These are phyloP conservation scores for Anniella stebbinsi DNA, from an alignment of 2,797 vertebrate genomes.

Conservation along the genomic window DNA sequence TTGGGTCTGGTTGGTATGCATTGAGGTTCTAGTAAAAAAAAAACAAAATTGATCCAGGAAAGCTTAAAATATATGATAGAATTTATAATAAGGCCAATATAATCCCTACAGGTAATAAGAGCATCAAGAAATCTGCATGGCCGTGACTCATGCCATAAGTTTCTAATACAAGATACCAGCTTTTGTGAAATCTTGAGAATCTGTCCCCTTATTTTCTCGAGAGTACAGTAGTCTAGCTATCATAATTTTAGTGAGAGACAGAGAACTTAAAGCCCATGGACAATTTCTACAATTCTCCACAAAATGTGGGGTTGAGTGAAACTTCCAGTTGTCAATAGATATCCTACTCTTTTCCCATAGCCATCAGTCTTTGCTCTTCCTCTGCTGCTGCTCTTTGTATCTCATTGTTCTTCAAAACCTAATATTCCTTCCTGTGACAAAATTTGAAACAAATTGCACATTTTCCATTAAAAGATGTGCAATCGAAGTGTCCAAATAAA, in stretches of 20 bases:
- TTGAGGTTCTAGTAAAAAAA: not conserved
- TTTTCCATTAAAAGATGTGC: not conserved
- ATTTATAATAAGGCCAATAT: conserved; percentile 38
- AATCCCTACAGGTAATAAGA: not conserved
- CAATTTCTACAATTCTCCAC: not conserved
- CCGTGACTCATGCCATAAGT: not conserved
- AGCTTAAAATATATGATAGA: not conserved
- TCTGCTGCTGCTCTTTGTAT: not conserved
- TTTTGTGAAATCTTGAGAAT: not conserved
- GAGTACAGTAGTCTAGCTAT: not conserved
- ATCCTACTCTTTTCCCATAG: not conserved
- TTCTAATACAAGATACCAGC: not conserved
- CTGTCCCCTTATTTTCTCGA: not conserved
- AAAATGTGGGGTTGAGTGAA: not conserved
- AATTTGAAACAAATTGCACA: conserved; percentile 1
- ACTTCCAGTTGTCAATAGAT: not conserved
- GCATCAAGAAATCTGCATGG: not conserved
- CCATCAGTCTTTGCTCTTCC: not conserved
- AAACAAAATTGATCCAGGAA: not conserved
- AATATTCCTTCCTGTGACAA: not conserved
- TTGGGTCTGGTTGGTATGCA: not conserved
- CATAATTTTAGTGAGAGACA: not conserved
- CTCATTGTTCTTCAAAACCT: not conserved
- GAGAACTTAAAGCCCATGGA: not conserved
- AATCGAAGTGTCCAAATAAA: not conserved